These are phyloP conservation scores for Papilio machaon DNA, from an alignment of 1,140 invertebrate species.

Conservation along the genomic window DNA sequence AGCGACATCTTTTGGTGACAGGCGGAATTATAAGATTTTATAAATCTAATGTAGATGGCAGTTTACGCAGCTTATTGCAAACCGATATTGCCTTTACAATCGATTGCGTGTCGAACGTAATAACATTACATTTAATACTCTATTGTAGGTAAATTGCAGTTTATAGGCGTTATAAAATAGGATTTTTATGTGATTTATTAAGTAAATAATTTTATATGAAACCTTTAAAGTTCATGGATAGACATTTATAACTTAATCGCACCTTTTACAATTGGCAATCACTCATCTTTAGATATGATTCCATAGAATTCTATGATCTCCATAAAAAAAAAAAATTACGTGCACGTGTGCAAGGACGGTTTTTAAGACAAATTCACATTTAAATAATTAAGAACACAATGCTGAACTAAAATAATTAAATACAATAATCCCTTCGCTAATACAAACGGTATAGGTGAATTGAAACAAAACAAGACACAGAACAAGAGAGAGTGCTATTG, in stretches of 20 bases:
- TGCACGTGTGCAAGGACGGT: no score
- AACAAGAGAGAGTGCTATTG: constrained; percentile 4
- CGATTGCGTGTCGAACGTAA: constrained; percentile 15
- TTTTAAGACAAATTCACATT: no score
- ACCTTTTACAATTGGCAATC: not conserved
- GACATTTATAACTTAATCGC: not conserved
- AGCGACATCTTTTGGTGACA: constrained; percentile 24
- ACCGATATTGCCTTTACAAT: not conserved
- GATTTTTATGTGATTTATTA: constrained; percentile 32
- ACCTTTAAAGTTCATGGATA: constrained; percentile 7
- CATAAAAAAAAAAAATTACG: no score
- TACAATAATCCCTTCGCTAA: not conserved
- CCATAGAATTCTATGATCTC: no score
- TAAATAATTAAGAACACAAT: no score
- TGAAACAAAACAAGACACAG: not conserved
- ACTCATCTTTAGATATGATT: no score
- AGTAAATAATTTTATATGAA: not conserved
- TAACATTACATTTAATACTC: constrained; percentile 45
- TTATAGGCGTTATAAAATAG: constrained; percentile 28
- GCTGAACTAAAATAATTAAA: no score
- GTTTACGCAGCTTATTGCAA: not conserved
- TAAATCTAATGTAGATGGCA: constrained; percentile 22
- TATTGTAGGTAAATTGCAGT: constrained; percentile 17
- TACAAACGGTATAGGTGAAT: not conserved
- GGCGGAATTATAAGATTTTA: not conserved